phyloP scores from a whole-genome alignment of 2,888 invertebrate genomes.

The Rhopalosiphum nymphaeae region DNA sequence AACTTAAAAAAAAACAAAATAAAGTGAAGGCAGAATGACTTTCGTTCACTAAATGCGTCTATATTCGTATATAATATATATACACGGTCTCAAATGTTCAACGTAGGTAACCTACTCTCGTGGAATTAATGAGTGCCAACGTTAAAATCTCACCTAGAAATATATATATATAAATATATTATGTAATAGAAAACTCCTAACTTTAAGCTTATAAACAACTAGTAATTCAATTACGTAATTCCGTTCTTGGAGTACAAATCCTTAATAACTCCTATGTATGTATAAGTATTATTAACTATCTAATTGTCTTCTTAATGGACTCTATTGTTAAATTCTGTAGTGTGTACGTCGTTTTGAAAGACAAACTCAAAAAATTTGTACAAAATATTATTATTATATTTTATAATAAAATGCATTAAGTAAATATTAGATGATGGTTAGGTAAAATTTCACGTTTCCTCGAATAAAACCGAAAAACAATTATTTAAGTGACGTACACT shows the following conservation, averaged over 20 bases:
- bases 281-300: too few relatives aligned
- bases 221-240: conserved; percentile 2
- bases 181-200: neutral
- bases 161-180: neutral
- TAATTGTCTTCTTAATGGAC: conserved; percentile 29
- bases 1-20: neutral
- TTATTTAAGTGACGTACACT: neutral
- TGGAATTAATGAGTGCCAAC: neutral
- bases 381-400: conserved; percentile 2
- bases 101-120: neutral
- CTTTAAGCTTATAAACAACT: neutral
- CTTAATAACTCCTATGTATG: neutral
- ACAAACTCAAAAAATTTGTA: neutral
- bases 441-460: neutral
- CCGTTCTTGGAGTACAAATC: neutral
- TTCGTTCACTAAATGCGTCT: neutral
- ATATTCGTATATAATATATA: neutral
- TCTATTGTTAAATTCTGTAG: neutral
- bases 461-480: neutral
- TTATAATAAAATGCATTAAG: neutral
- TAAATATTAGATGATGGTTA: neutral
- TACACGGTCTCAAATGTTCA: neutral
- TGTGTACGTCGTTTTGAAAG: neutral
- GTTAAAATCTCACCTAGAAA: neutral
- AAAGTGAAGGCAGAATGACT: neutral